phyloP scores from a whole-genome alignment of 92 coral and sea anemone genomes.

The Micromussa lordhowensis region DNA sequence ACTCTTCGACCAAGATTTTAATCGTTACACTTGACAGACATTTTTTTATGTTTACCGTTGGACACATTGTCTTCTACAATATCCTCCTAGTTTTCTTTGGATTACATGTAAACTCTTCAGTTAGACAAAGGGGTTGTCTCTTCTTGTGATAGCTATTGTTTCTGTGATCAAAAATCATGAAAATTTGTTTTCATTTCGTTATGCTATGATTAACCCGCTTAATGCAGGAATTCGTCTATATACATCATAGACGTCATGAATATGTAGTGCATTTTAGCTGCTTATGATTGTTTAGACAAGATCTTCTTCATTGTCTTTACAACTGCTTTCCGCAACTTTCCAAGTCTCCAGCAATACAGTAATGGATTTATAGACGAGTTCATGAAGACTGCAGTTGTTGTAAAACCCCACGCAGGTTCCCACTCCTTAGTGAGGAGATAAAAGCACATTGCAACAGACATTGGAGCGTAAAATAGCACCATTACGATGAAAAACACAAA shows the following conservation, averaged over 20 bases:
- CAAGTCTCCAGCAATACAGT: slow-evolving; percentile 31
- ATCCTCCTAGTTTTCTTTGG: neutral
- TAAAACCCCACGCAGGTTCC: slow-evolving; percentile 17
- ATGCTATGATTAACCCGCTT: neutral
- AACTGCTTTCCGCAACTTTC: slow-evolving; percentile 21
- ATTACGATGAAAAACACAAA: slow-evolving; percentile 26
- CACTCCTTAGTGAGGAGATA: neutral
- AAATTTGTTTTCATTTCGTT: neutral
- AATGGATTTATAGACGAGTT: slow-evolving; percentile 38
- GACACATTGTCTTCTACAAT: neutral
- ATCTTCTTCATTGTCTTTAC: neutral
- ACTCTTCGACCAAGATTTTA: neutral
- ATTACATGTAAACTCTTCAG: neutral
- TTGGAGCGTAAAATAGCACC: slow-evolving; percentile 33
- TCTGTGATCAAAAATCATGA: neutral
- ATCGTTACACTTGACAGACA: neutral
- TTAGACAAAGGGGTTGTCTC: neutral
- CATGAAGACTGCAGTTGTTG: slow-evolving; percentile 31
- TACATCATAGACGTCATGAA: neutral
- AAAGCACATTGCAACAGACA: neutral
- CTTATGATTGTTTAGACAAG: neutral
- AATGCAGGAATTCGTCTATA: neutral
- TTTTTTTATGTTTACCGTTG: neutral
- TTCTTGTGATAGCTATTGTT: neutral
- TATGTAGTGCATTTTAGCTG: neutral